Base-by-base conservation (phyloP, 2,113 vertebrate genomes). In the Leuciscus idus region DNA sequence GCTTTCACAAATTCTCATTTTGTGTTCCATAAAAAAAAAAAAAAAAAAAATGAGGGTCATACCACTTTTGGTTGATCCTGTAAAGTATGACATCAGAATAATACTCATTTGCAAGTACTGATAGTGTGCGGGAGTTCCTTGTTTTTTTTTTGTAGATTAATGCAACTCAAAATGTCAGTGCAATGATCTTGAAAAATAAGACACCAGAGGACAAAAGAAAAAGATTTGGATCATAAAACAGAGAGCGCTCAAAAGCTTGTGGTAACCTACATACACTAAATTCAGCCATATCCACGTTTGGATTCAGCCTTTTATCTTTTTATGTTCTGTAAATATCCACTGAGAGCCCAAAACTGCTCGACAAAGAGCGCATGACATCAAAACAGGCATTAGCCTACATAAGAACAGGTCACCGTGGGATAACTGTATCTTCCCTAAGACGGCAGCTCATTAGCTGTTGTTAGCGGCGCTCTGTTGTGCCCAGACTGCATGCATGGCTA, bases 341-440 rank as follows among this genome's bases (percentile, higher is more conserved):
- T 4, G 11, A 50, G 43, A 48, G 68, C 39, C n/a, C 55, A 36
- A 62, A 64, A 36, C 11, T 6, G 17, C 28, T 75, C 70, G 13
- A 8, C 26, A 75, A 66, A 43, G 55, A 36, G 10, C 0, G 2
- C 48, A 30, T 33, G 12, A 43, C 59, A 72, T 61, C 43, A 78
- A 75, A 84, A 48, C 43, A 33, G 19, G 33, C 68, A n/a, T 81
- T 61, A 70, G 23, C 43, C 57, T 61, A 81, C 85, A 59, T 74
- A 59, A 86, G 68, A 30, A 30, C 46, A 62, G 26, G 50, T 86
- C 26, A 73, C 52, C 33, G 39, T 43, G 36, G 85, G 78, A 75
- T 36, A 81, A 59, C 39, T 46, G 26, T 46, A 57, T 61, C 36
- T 48, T 72, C 8, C 2, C 21, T 33, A 81, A 70, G 84, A 64